Evolutionary conservation across 2,113 vertebrate genomes (phyloP).

Genomic region (Colius striatus): DNA sequence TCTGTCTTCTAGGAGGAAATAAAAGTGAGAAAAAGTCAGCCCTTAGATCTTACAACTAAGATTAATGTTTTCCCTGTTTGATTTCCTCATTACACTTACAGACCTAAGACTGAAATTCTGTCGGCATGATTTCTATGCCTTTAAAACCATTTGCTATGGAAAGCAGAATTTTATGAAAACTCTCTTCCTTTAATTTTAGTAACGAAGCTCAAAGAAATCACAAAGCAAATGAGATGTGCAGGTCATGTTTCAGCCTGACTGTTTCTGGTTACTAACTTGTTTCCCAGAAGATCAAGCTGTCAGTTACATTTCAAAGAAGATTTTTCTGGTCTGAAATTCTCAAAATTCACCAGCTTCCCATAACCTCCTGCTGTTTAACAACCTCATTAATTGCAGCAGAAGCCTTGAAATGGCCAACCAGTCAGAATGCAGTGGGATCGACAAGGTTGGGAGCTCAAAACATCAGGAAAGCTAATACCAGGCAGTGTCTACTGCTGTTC

Average conservation of each 20-base stretch:
- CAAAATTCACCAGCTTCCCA: neutral
- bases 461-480: neutral
- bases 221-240: neutral
- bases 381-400: neutral
- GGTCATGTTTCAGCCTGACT: neutral
- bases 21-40: neutral
- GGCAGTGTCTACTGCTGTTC: neutral
- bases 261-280: neutral
- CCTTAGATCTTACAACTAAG: neutral
- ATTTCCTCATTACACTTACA: neutral
- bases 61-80: neutral
- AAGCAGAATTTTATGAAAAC: neutral
- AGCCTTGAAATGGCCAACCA: neutral
- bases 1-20: neutral
- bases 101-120: neutral
- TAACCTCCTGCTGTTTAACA: neutral
- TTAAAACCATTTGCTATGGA: neutral
- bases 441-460: neutral
- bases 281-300: neutral
- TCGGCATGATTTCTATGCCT: neutral
- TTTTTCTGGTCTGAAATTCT: neutral
- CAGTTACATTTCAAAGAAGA: neutral
- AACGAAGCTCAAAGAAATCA: conserved; percentile 2
- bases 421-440: neutral
- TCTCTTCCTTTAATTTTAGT: neutral